Evolutionary conservation across 1,140 invertebrate genomes (phyloP).

Genomic region (Drosophila fuyamai): DNA sequence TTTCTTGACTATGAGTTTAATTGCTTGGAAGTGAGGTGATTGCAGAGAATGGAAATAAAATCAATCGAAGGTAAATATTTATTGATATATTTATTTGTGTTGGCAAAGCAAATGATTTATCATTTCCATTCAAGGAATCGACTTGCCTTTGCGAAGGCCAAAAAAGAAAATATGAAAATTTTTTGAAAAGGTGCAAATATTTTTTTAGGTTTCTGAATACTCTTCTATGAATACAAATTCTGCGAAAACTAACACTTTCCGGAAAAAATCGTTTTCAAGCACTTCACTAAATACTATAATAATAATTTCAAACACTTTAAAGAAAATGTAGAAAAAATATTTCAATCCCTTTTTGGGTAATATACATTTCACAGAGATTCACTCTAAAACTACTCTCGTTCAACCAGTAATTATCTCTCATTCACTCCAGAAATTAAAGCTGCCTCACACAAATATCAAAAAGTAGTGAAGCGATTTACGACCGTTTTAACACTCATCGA

Average conservation of each 20-base stretch:
- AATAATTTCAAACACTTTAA: conserved; percentile 12
- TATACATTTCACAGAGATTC: conserved; percentile 7
- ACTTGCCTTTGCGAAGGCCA: not conserved
- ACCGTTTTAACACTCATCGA: conserved; percentile 20
- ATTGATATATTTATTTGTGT: conserved; percentile 9
- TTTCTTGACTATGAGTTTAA: conserved; percentile 44
- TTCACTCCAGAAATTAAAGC: not conserved
- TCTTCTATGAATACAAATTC: not conserved
- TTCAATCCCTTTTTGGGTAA: conserved; percentile 4
- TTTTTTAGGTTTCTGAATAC: not conserved
- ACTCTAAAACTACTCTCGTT: not conserved
- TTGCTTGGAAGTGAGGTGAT: conserved; percentile 55
- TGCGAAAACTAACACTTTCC: not conserved
- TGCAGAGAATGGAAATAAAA: conserved; percentile 3
- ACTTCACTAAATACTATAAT: conserved; percentile 6
- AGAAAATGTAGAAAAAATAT: conserved; percentile 3
- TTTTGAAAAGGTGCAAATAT: not conserved
- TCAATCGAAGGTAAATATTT: conserved; percentile 6
- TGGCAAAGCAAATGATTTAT: conserved; percentile 21
- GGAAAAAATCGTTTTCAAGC: not conserved
- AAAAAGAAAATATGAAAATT: not conserved
- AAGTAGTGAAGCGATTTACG: conserved; percentile 6
- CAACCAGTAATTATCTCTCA: not conserved
- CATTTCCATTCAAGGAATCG: not conserved
- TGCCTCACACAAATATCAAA: conserved; percentile 1